phyloP scores from a whole-genome alignment of 2,797 vertebrate genomes.

The Allobates femoralis region DNA sequence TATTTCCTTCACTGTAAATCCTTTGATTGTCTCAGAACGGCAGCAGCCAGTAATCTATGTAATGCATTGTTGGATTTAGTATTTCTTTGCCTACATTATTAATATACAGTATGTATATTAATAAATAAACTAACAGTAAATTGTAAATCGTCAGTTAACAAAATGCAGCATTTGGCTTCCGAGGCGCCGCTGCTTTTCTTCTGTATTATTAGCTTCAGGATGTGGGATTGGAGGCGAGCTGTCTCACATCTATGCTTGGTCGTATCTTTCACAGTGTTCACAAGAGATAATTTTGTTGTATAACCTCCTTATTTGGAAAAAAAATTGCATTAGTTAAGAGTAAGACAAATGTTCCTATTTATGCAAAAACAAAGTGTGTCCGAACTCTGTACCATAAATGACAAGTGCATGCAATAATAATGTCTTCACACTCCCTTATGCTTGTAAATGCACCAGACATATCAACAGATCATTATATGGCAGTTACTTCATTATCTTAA shows the following conservation, averaged over 20 bases:
- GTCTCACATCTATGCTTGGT: background rate
- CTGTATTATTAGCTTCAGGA: conserved; percentile 22
- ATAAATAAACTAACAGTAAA: background rate
- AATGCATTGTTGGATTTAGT: too few species aligned
- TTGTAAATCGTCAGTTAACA: background rate
- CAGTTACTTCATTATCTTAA: too few species aligned
- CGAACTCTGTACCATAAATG: background rate
- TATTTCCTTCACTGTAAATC: too few species aligned
- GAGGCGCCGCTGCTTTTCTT: background rate
- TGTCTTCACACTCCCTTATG: background rate
- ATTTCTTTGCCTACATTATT: too few species aligned
- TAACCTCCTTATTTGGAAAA: conserved; percentile 2
- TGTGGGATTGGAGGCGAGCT: background rate
- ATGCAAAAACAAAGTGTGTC: background rate
- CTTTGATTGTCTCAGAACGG: too few species aligned
- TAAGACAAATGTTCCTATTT: background rate
- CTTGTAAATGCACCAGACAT: too few species aligned
- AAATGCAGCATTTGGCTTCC: background rate
- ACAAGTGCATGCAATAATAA: background rate
- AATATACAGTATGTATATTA: background rate
- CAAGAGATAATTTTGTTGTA: conserved; percentile 19
- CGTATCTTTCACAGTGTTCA: background rate
- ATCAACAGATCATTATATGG: too few species aligned
- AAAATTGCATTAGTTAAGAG: background rate
- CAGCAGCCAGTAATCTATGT: too few species aligned